Evolutionary conservation across 2,888 invertebrate genomes (phyloP).

Genomic region (Lochmaea capreae): DNA sequence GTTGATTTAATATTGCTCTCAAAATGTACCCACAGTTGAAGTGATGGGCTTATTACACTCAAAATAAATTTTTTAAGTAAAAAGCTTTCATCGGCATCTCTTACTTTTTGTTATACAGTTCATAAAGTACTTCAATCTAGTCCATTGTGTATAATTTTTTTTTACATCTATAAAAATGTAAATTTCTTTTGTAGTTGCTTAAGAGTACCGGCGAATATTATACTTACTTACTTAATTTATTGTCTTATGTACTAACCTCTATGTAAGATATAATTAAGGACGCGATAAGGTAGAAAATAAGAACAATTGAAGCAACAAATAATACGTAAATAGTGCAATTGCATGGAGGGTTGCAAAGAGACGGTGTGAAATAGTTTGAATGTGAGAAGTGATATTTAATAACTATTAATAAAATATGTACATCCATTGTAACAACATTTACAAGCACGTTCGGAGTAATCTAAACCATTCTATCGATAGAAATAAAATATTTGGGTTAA

Average conservation of each 20-base stretch:
- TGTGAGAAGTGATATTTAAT: not conserved
- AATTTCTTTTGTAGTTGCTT: not conserved
- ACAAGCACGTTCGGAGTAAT: constrained; percentile 16
- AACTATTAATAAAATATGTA: constrained; percentile 13
- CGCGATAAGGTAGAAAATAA: too few relatives aligned
- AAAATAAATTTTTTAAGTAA: too few relatives aligned
- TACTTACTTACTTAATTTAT: not conserved
- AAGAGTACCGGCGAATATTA: not conserved
- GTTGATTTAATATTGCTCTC: too few relatives aligned
- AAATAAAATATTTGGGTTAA: not conserved
- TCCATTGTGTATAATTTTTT: too few relatives aligned
- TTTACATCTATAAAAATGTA: too few relatives aligned
- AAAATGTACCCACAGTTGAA: too few relatives aligned
- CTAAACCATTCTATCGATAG: not conserved
- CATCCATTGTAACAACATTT: constrained; percentile 20
- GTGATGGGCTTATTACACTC: too few relatives aligned
- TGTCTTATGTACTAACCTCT: not conserved
- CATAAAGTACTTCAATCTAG: too few relatives aligned
- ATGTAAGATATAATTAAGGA: too few relatives aligned
- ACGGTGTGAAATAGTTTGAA: not conserved
- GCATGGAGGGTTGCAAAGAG: too few relatives aligned
- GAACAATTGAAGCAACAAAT: not conserved
- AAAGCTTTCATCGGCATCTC: too few relatives aligned
- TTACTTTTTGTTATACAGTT: too few relatives aligned
- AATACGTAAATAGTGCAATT: not conserved